Conservation (phyloP, 35 echinoderm and acorn worm genomes). For the Ophioderma brevispina region DNA sequence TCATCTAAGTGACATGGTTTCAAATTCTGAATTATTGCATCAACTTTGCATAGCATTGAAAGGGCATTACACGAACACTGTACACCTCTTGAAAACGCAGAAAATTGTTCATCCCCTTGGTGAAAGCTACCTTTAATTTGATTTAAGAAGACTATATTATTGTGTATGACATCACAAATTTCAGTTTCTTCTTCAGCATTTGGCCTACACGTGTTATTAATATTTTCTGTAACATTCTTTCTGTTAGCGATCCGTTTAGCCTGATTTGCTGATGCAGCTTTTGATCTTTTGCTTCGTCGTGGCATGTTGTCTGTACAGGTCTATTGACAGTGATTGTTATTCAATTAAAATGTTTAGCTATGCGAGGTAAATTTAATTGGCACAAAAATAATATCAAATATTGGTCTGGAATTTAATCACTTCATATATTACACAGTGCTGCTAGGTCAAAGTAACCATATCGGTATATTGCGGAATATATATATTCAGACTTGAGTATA, state of each 20-base stretch:
- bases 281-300: not conserved
- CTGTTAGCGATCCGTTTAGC: not conserved
- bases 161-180: not conserved
- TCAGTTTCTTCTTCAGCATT: not conserved
- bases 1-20: not conserved
- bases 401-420: too few species aligned
- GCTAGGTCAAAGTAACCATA: too few species aligned
- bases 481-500: too few species aligned
- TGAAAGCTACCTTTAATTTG: not conserved
- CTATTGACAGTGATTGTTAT: too few species aligned
- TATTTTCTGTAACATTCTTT: too few species aligned
- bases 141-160: not conserved
- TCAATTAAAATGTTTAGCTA: too few species aligned
- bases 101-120: too few species aligned
- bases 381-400: too few species aligned
- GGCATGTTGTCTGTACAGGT: too few species aligned
- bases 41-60: not conserved
- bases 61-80: not conserved
- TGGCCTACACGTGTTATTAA: not conserved
- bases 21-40: not conserved
- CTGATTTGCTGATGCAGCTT: not conserved
- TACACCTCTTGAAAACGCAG: not conserved
- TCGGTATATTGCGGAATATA: too few species aligned
- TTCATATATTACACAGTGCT: too few species aligned
- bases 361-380: too few species aligned